Evolutionary conservation across 2,888 invertebrate genomes (phyloP), one percentile per base, ranked within the genome.

Genomic region (Acanthopleura granulata): DNA sequence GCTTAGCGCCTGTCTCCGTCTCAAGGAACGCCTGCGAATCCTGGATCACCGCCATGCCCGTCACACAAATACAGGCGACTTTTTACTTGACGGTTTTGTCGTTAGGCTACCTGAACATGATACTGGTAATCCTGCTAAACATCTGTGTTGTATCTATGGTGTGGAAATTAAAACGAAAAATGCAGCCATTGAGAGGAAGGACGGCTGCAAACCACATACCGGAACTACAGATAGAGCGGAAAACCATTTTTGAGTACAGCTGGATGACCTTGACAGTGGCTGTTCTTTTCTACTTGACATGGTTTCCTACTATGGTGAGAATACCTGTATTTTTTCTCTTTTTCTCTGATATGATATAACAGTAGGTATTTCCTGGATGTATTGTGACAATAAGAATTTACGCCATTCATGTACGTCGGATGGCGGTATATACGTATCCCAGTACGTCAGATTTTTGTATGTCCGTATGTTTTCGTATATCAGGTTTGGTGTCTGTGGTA

Each of bases 301-400:
- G 84, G 84, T 76, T 83, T 25, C 84, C 84, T 14, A 76, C 80
- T 18, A 69, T 83, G 75, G 84, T 83, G 78, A 78, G 83, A 77
- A 57, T 57, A 9, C 57, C 1, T 57, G 12, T 18, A 51, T 18
- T 14, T 15, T 51, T 51, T n/a, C n/a, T n/a, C n/a, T n/a, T n/a
- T n/a, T n/a, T n/a, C n/a, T n/a, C n/a, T n/a, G n/a, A 40, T 40
- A 9, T 40, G 40, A 40, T 6, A 9, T 9, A 3, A 40, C 3
- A 3, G 40, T 9, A 6, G 3, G 4, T 40, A 40, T 40, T 3
- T 40, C 40, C 3, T 40, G 40, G 40, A 40, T 40, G 9, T 40
- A 40, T 40, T 40, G 9, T 9, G 40, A 9, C 40, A 40, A 9
- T 3, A 6, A 6, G 3, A 6, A 40, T 40, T 40, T 40, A 40